Base-by-base conservation (phyloP, 2,888 invertebrate species). In the Ceriagrion tenellum region DNA sequence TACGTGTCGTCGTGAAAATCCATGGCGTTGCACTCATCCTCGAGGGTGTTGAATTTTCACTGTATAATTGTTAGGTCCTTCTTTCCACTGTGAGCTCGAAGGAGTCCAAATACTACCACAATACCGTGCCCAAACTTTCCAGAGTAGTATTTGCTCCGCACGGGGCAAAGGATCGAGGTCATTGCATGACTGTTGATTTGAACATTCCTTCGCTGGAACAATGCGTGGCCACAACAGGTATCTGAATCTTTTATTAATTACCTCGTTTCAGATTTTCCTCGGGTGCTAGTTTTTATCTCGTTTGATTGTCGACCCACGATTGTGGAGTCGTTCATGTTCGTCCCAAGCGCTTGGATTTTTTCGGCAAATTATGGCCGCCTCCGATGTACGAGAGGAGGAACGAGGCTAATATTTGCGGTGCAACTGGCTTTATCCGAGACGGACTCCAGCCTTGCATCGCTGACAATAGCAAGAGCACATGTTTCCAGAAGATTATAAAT, bases 161-260 rank as follows among this genome's bases (percentile, higher is more conserved):
- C 40, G 59, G 20, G 40, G 47, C 91, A 40, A 59, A 20, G n/a
- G n/a, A n/a, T n/a, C n/a, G 47, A 47, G 47, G 47, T 8, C 47
- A 8, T 47, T 47, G 47, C 47, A 69, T 26, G 69, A 69, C 0
- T 10, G 26, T 12, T n/a, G 1, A n/a, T 26, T 69, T 26, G 69
- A 12, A 69, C 4, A 26, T 20, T 8, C 69, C 69, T 69, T 47
- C 47, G 8, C 47, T 47, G 47, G 47, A 8, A 47, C 47, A 47
- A 4, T 47, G 47, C 47, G 8, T 4, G 47, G 47, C 47, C 47
- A 47, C 47, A 47, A 47, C 47, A 47, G 47, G 47, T 47, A 47
- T 47, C 47, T 59, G 55, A 55, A 30, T 35, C 90, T 35, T 59
- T 91, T 63, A 63, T 91, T 63, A 63, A 91, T 91, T 69, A n/a